Base-by-base conservation (phyloP, 2,888 invertebrate genomes). In the Dryobotodes eremita region DNA sequence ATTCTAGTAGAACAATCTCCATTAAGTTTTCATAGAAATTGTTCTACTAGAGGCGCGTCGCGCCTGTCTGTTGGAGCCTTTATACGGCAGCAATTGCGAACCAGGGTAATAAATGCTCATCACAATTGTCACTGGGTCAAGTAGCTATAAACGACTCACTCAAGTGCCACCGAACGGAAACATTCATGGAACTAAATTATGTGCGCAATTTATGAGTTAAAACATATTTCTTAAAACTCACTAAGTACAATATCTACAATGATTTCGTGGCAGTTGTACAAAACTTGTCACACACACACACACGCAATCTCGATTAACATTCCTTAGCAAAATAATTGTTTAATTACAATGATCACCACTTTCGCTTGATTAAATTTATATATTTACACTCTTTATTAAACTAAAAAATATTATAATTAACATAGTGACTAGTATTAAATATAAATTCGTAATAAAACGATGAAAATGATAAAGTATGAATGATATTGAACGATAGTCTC, bases 391-490 rank as follows among this genome's bases (percentile, higher is more conserved):
- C 70, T 79, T 87, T 85, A 85, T 87, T 85, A 85, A 90, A 86
- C 84, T 90, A 87, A 89, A 89, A 90, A 88, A 72, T 81, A 86
- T 90, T 88, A 89, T 88, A 82, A 81, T 81, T 85, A 89, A 89
- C 89, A 89, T 90, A 90, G 91, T 93, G 91, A 92, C 92, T 91
- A 92, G 90, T 91, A 89, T 91, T 94, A 93, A 86, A 88, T 89
- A 76, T 89, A 89, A 94, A 94, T 94, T 95, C 94, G 93, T 93
- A 92, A 93, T 88, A 93, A 94, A 93, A 92, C 90, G n/a, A n/a
- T n/a, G n/a, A n/a, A n/a, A n/a, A 91, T 92, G 89, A n/a, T 89
- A 85, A 89, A 88, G 75, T 86, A 82, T 89, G 82, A 88, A 88
- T 90, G 86, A 90, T 80, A 86, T 86, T 82, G 85, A 89, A 87